Evolutionary conservation across 2,797 vertebrate species (phyloP).

Genomic region (Tenualosa thibaudeaui): DNA sequence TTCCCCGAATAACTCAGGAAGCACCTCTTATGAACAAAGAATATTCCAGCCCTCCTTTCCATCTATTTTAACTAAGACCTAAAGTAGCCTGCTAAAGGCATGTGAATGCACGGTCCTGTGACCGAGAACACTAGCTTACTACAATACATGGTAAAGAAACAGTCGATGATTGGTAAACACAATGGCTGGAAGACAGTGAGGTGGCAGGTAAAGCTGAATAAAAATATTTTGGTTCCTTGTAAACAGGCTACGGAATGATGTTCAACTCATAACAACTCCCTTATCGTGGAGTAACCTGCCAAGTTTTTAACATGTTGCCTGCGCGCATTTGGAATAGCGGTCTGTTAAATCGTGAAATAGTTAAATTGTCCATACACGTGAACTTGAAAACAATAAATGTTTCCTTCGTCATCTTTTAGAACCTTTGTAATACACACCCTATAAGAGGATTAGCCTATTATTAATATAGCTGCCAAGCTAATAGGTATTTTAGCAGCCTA

Average conservation of each 20-base stretch:
- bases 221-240: background rate
- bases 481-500: background rate
- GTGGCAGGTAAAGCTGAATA: background rate
- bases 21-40: background rate
- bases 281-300: background rate
- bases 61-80: background rate
- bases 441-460: background rate
- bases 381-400: background rate
- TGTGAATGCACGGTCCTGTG: background rate
- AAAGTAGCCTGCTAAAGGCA: background rate
- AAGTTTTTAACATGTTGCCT: background rate
- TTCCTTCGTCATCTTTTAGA: background rate
- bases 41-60: background rate
- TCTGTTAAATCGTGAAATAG: background rate
- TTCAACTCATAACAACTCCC: background rate
- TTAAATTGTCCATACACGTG: background rate
- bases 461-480: background rate
- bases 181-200: background rate
- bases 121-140: background rate
- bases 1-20: background rate
- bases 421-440: background rate
- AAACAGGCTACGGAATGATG: background rate
- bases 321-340: background rate
- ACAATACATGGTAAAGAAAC: background rate
- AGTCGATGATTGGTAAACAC: background rate